Base-by-base conservation (phyloP, 2,888 invertebrate genomes). In the Catocala sponsa region DNA sequence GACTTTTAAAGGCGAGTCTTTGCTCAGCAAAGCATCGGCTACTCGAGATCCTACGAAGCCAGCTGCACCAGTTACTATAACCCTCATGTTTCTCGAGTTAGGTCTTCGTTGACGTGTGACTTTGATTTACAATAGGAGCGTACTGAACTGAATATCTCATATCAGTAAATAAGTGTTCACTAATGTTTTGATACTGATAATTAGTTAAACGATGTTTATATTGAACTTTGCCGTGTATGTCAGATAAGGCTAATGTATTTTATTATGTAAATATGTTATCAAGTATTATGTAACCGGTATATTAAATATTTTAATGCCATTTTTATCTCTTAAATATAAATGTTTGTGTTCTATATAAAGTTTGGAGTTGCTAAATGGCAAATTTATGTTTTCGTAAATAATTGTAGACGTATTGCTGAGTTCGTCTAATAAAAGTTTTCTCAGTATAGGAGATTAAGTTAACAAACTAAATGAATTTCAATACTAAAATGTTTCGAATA, bases 41-140 rank as follows among this genome's bases (percentile, higher is more conserved):
- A 91, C 68, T 0, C 86, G 81, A 5, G 82, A 72, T 0, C 91
- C 91, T 5, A 91, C 63, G 49, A 88, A 91, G 0, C 91, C 91
- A 0, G 83, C 87, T 9, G 90, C 91, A 15, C 91, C 91, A 4
- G 91, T 91, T n/a, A 91, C 80, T 7, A 89, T 81, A 4, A 91
- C 81, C 63, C 84, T 86, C 91, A 91, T 91, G 57, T 2, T 78
- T 66, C n/a, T 15, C 35, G 38, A 32, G n/a, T 0, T 32, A 13
- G 6, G 5, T 38, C 2, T 13, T 11, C 7, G 6, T 13, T 44
- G 32, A 32, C n/a, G 25, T 12, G 12, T 11, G 9, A 12, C 13
- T 25, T 13, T 10, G 10, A 35, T 11, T 46, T 13, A 4, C 6
- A 15, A 44, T 15, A 12, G 32, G 32, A 46, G 32, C 41, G 35